Conservation (phyloP, 1,140 invertebrate species). For the Drosophila melanogaster region DNA sequence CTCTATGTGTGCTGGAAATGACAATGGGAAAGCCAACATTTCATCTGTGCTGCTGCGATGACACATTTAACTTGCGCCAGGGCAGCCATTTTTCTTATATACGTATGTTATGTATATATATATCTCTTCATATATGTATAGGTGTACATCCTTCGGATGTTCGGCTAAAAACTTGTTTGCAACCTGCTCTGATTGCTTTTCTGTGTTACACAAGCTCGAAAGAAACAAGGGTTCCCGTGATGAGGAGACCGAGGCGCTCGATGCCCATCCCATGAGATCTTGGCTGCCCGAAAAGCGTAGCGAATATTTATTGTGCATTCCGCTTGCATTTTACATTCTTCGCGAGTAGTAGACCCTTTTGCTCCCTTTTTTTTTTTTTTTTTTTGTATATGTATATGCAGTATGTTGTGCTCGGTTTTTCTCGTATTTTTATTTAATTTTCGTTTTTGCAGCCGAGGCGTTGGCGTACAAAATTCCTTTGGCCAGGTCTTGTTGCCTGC, state of each 20-base stretch:
- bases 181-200: conserved; percentile 82
- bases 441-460: conserved; percentile 50
- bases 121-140: not conserved
- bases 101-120: conserved; percentile 1
- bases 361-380: conserved; percentile 8
- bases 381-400: not conserved
- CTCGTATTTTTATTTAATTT: conserved; percentile 21
- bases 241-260: not conserved
- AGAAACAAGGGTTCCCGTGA: conserved; percentile 11
- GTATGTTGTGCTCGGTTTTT: conserved; percentile 4
- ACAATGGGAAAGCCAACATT: conserved; percentile 67
- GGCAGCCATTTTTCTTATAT: conserved; percentile 35
- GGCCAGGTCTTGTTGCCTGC: conserved; percentile 21
- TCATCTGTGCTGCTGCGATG: conserved; percentile 11
- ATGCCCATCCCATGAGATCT: conserved; percentile 38
- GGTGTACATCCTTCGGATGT: conserved; percentile 33
- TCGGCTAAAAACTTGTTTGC: conserved; percentile 67
- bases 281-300: conserved; percentile 40
- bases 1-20: conserved; percentile 60
- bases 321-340: conserved; percentile 78
- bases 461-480: conserved; percentile 81
- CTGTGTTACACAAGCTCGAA: conserved; percentile 58
- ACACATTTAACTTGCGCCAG: conserved; percentile 38
- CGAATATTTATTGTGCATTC: conserved; percentile 82
- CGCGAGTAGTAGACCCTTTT: conserved; percentile 5